Conservation (phyloP, 1,140 invertebrate genomes). For the Drosophila watanabei region DNA sequence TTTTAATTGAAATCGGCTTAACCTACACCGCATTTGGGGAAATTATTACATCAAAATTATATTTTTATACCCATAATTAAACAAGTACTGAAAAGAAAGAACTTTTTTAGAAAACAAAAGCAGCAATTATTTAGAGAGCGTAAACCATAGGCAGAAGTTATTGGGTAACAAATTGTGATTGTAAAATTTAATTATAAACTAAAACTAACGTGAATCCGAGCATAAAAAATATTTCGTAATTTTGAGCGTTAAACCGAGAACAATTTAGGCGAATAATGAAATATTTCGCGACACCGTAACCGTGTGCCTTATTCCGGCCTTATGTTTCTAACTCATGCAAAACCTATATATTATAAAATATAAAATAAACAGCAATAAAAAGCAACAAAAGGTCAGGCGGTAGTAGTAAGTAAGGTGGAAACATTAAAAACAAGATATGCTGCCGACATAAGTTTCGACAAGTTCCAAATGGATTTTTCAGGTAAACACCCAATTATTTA, state of each 20-base stretch:
- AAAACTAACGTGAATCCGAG: conserved; percentile 16
- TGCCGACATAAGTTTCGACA: background rate
- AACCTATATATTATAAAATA: conserved; percentile 5
- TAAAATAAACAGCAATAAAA: background rate
- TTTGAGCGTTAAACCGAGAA: conserved; percentile 30
- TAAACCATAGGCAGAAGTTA: conserved; percentile 33
- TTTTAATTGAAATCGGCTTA: background rate
- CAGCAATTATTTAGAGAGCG: conserved; percentile 50
- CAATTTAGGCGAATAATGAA: conserved; percentile 22
- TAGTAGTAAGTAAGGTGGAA: background rate
- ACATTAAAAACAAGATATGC: background rate
- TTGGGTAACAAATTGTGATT: conserved; percentile 71
- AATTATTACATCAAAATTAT: conserved; percentile 9
- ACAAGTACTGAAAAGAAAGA: background rate
- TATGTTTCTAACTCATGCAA: conserved; percentile 65
- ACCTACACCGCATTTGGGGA: background rate
- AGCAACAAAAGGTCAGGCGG: background rate
- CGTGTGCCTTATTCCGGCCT: conserved; percentile 81
- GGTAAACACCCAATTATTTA: background rate
- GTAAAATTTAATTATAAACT: conserved; percentile 45
- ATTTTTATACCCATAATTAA: conserved; percentile 44
- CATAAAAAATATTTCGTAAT: conserved; percentile 13
- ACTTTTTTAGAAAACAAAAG: background rate
- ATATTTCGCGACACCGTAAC: conserved; percentile 57
- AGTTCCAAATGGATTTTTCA: background rate